phyloP scores from a whole-genome alignment of 2,888 invertebrate genomes.

The Nomada fabriciana region DNA sequence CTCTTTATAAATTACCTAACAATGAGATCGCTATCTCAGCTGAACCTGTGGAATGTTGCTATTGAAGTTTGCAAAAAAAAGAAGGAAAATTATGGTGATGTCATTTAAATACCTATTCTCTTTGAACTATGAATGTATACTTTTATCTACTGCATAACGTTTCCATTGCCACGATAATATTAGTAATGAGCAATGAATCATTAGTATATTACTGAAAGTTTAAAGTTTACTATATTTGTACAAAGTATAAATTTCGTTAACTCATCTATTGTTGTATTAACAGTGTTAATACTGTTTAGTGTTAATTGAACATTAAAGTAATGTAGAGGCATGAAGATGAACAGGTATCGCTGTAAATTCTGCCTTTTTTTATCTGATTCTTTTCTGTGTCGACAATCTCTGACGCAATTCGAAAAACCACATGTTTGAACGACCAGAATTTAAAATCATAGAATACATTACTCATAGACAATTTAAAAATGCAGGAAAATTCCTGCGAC shows the following conservation, averaged over 20 bases:
- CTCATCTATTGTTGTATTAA: no score
- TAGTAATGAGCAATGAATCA: not conserved
- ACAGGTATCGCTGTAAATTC: constrained; percentile 3
- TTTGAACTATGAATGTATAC: not conserved
- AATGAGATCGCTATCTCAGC: constrained; percentile 4
- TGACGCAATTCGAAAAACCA: constrained; percentile 28
- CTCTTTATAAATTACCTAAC: constrained; percentile 1
- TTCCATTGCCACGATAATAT: not conserved
- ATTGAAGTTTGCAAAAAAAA: not conserved
- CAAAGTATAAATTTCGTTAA: no score
- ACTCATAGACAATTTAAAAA: constrained; percentile 6
- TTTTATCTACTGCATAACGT: not conserved
- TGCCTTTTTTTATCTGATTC: not conserved
- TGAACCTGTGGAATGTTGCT: constrained; percentile 19
- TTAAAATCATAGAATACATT: constrained; percentile 11
- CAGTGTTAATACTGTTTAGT: no score
- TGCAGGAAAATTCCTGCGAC: constrained; percentile 30
- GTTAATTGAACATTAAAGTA: no score
- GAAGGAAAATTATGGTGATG: constrained; percentile 17
- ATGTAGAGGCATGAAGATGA: not conserved
- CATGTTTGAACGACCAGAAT: constrained; percentile 31
- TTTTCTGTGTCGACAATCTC: constrained; percentile 10
- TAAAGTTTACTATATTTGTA: no score
- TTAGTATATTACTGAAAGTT: no score
- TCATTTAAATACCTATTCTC: constrained; percentile 12